phyloP scores from a whole-genome alignment of 23 tunicate genomes.

The Halocynthia aurantium region DNA sequence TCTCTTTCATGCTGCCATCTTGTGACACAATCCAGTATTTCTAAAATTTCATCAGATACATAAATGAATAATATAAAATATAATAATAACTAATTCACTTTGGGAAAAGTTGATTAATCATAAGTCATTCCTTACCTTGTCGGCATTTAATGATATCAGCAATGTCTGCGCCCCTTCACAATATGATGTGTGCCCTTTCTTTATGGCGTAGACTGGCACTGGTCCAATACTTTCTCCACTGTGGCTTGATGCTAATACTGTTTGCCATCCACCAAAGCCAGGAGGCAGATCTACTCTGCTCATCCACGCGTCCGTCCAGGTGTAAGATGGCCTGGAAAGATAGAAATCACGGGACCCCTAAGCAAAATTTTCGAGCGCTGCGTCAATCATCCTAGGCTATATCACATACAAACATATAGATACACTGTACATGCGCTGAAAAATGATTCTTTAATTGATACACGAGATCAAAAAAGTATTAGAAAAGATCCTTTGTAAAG shows the following conservation, averaged over 20 bases:
- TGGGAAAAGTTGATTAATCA: not conserved
- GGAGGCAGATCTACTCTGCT: constrained; percentile 30
- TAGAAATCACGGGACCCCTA: too few species aligned
- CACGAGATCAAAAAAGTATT: too few species aligned
- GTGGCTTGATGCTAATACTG: not conserved
- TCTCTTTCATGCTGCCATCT: constrained; percentile 10
- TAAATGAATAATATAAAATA: not conserved
- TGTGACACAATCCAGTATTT: constrained; percentile 20
- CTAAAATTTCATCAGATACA: not conserved
- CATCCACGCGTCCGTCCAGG: constrained; percentile 21
- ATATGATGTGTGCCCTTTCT: constrained; percentile 21
- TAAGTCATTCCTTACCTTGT: not conserved
- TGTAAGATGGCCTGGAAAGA: constrained; percentile 15
- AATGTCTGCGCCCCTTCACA: constrained; percentile 13
- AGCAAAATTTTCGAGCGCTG: too few species aligned
- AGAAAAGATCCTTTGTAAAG: too few species aligned
- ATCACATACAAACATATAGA: too few species aligned
- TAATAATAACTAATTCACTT: not conserved
- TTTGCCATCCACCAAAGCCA: constrained; percentile 35
- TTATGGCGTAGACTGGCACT: constrained; percentile 13
- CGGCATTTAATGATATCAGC: constrained; percentile 7
- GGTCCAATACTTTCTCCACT: not conserved
- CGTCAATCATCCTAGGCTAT: too few species aligned
- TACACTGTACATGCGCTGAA: too few species aligned
- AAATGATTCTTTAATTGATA: too few species aligned